A percentile compares a stretch with the other conserved stretches of the same genome.
These are phyloP conservation scores for Parapristionchus giblindavisi DNA, from an alignment of 2,888 invertebrate species.

Conservation along the genomic window DNA sequence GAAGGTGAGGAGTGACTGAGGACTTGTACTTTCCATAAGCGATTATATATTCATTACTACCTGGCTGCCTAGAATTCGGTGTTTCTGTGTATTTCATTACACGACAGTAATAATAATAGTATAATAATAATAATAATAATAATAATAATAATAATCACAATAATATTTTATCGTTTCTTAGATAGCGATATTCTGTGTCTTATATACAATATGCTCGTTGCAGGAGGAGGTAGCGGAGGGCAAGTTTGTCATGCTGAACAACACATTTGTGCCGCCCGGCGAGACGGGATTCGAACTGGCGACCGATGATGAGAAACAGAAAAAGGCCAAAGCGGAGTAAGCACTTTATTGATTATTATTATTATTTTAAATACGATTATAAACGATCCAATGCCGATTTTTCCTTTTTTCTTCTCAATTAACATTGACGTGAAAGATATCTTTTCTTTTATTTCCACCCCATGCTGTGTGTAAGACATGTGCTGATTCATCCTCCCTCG, in stretches of 20 bases:
- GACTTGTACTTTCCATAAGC: background rate
- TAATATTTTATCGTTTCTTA: too few species aligned
- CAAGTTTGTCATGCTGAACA: conserved; percentile 66
- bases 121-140: too few species aligned
- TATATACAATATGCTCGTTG: too few species aligned
- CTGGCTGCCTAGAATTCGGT: too few species aligned
- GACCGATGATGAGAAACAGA: conserved; percentile 57
- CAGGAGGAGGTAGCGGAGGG: conserved; percentile 46
- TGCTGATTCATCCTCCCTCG: background rate
- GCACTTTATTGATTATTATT: conserved; percentile 12
- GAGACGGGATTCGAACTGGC: conserved; percentile 63
- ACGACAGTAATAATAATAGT: too few species aligned
- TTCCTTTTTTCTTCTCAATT: background rate
- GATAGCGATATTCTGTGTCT: too few species aligned
- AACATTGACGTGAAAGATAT: background rate
- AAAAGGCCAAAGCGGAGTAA: conserved; percentile 53
- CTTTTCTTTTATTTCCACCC: background rate
- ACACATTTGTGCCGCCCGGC: conserved; percentile 61
- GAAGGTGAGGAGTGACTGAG: conserved; percentile 35
- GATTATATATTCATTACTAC: too few species aligned
- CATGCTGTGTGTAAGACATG: background rate
- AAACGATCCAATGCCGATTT: too few species aligned
- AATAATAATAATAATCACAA: too few species aligned
- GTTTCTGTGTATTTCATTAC: too few species aligned
- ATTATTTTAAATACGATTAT: background rate